Evolutionary conservation across 2,888 invertebrate species (phyloP).

Genomic region (Phanerotoma sp.): DNA sequence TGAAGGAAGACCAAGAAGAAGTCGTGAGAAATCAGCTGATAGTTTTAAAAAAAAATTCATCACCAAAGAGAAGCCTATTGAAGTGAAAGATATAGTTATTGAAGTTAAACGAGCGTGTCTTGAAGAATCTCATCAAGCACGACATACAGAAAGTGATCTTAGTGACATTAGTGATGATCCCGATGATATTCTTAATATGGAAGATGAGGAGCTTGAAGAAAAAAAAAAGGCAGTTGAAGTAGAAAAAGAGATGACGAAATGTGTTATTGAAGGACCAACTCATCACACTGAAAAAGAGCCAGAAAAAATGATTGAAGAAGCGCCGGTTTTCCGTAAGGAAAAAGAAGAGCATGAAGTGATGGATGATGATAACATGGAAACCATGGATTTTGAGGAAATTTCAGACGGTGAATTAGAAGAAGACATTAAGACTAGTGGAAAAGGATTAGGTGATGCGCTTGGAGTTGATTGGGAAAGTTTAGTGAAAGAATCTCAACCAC

Average conservation of each 20-base stretch:
- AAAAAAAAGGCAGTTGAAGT: slow-evolving; percentile 40
- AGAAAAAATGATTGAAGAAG: slow-evolving; percentile 33
- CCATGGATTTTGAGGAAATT: slow-evolving; percentile 85
- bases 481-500: slow-evolving; percentile 73
- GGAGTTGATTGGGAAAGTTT: slow-evolving; percentile 96
- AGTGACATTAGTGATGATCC: slow-evolving; percentile 90
- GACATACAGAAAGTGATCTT: slow-evolving; percentile 68
- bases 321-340: slow-evolving; percentile 43
- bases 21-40: slow-evolving; percentile 52
- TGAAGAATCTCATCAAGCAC: slow-evolving; percentile 59
- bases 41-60: slow-evolving; percentile 48
- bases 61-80: slow-evolving; percentile 58
- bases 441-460: slow-evolving; percentile 83
- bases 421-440: slow-evolving; percentile 66
- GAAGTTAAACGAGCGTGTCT: slow-evolving; percentile 46
- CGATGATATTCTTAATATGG: slow-evolving; percentile 81
- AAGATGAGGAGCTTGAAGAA: slow-evolving; percentile 58
- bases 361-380: slow-evolving; percentile 72
- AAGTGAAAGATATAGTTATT: slow-evolving; percentile 47
- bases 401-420: slow-evolving; percentile 88
- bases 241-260: slow-evolving; percentile 34
- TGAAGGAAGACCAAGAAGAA: slow-evolving; percentile 50
- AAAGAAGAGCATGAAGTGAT: slow-evolving; percentile 46
- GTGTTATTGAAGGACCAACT: neutral
- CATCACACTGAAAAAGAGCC: slow-evolving; percentile 37